A percentile compares a stretch with the other conserved stretches of the same genome.
Conservation (phyloP, 37 sponge, comb jelly and placozoan genomes). For the Oscarella lobularis region DNA sequence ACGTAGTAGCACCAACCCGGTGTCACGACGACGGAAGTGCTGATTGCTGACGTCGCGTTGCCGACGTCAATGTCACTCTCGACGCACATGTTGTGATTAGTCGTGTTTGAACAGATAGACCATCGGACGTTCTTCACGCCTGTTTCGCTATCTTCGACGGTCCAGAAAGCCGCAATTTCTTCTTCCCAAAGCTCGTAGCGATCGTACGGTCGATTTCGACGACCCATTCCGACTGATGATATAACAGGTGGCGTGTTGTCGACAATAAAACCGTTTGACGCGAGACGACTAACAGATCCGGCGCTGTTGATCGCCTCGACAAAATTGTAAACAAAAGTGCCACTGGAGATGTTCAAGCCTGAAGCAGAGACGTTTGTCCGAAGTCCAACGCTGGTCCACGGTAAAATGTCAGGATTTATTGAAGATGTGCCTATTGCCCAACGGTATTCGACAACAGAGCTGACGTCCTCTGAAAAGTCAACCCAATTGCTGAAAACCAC, state of each 20-base stretch:
- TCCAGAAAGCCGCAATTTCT: neutral
- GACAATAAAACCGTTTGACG: constrained; percentile 5
- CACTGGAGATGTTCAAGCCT: neutral
- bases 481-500: neutral
- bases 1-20: neutral
- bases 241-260: neutral
- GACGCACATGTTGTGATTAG: neutral
- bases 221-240: neutral
- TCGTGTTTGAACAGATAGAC: neutral
- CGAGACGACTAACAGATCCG: neutral
- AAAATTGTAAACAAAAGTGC: neutral
- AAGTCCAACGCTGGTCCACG: neutral
- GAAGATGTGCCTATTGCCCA: constrained; percentile 2
- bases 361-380: neutral
- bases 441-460: neutral
- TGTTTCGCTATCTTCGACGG: neutral
- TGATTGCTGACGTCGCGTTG: neutral
- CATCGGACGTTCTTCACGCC: neutral
- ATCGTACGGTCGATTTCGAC: neutral
- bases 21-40: neutral
- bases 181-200: neutral
- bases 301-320: neutral
- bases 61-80: neutral
- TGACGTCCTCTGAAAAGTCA: neutral
- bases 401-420: neutral